These are phyloP conservation scores for Melanerpes formicivorus DNA, from an alignment of 2,113 vertebrate genomes.

Conservation along the genomic window DNA sequence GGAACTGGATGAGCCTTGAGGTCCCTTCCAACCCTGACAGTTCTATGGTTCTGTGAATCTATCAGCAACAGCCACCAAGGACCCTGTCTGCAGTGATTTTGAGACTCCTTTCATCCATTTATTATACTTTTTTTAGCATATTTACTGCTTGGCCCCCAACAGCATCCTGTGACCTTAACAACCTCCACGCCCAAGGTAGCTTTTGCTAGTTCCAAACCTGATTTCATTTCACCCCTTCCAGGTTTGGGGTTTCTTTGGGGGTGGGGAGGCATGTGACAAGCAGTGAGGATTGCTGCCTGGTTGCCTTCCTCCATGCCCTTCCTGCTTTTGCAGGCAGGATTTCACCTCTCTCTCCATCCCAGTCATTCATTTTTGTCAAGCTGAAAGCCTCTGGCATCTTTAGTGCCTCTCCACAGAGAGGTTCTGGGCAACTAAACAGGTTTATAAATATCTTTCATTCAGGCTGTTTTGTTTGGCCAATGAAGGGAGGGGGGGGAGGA, in stretches of 20 bases:
- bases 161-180: background rate
- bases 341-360: background rate
- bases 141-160: background rate
- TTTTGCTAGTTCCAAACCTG: background rate
- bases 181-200: background rate
- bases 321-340: background rate
- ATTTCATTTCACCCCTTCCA: background rate
- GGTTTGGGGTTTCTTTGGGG: background rate
- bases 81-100: background rate
- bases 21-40: too few species aligned
- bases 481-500: background rate
- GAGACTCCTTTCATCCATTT: background rate
- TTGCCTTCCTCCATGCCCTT: background rate
- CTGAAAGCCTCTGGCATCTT: background rate
- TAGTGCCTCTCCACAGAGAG: background rate
- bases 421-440: background rate
- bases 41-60: too few species aligned
- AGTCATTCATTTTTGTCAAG: background rate
- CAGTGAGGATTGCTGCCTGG: background rate
- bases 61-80: background rate
- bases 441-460: background rate
- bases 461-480: background rate
- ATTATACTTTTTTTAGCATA: background rate
- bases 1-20: too few species aligned
- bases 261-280: background rate